A percentile compares a stretch with the other conserved stretches of the same genome.
These are phyloP conservation scores for Setophaga petechia DNA, from an alignment of 2,113 vertebrate species.

Conservation along the genomic window DNA sequence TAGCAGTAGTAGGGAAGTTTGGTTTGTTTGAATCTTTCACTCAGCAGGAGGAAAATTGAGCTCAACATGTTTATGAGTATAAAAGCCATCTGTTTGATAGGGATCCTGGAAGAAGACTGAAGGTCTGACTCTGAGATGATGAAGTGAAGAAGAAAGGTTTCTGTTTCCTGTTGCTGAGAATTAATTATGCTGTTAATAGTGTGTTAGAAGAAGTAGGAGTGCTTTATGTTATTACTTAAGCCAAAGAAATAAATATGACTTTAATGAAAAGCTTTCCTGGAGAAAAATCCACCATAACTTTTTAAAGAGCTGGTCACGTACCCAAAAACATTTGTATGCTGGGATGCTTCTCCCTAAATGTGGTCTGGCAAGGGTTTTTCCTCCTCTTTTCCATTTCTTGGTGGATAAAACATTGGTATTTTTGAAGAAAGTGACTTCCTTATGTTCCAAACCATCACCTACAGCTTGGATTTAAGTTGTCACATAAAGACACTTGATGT, in stretches of 20 bases:
- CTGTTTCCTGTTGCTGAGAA: slow-evolving; percentile 47
- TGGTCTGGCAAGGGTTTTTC: not conserved
- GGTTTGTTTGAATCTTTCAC: slow-evolving; percentile 53
- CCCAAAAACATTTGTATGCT: not conserved
- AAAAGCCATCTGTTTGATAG: slow-evolving; percentile 69
- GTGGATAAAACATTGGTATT: not conserved
- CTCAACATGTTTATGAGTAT: slow-evolving; percentile 65
- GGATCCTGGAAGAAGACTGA: slow-evolving; percentile 46
- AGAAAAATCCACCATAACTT: not conserved
- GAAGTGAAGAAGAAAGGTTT: slow-evolving; percentile 54
- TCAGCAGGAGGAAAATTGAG: slow-evolving; percentile 60
- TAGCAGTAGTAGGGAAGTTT: slow-evolving; percentile 62
- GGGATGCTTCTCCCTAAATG: not conserved
- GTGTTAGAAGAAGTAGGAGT: slow-evolving; percentile 26
- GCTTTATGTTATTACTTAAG: slow-evolving; percentile 32
- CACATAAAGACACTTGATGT: not conserved
- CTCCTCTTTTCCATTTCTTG: not conserved
- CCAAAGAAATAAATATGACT: slow-evolving; percentile 25
- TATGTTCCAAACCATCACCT: not conserved
- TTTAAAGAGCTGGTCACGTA: not conserved
- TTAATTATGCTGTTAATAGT: slow-evolving; percentile 63
- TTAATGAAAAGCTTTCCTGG: not conserved
- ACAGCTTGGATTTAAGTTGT: not conserved
- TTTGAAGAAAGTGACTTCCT: not conserved
- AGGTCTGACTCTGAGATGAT: slow-evolving; percentile 50